Evolutionary conservation across 2,888 invertebrate species (phyloP).

Genomic region (Drosophila anomalipes): DNA sequence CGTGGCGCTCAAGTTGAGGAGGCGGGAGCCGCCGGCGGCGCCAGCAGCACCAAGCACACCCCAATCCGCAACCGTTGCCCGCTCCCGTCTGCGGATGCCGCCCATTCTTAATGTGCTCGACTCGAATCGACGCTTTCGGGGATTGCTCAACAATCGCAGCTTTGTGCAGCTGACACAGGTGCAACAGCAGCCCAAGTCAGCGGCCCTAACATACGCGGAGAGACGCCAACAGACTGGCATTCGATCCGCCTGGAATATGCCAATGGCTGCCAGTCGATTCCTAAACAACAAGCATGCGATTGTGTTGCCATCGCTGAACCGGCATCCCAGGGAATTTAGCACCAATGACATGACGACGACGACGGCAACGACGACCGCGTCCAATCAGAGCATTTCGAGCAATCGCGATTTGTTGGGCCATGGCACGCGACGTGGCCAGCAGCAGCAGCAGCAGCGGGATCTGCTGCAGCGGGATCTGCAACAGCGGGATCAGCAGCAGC

Average conservation of each 20-base stretch:
- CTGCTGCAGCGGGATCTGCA: neutral
- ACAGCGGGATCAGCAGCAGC: slow-evolving; percentile 10
- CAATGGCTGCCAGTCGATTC: slow-evolving; percentile 73
- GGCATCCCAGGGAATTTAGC: slow-evolving; percentile 54
- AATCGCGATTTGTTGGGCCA: slow-evolving; percentile 34
- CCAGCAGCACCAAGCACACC: slow-evolving; percentile 43
- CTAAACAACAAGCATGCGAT: slow-evolving; percentile 81
- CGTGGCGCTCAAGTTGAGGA: slow-evolving; percentile 72
- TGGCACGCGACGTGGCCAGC: slow-evolving; percentile 7
- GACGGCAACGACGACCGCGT: slow-evolving; percentile 47
- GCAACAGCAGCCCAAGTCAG: slow-evolving; percentile 80
- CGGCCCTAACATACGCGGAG: slow-evolving; percentile 70
- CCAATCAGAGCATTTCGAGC: slow-evolving; percentile 61
- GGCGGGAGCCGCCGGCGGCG: slow-evolving; percentile 44
- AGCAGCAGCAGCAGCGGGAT: slow-evolving; percentile 8
- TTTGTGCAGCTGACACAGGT: slow-evolving; percentile 83
- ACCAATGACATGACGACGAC: slow-evolving; percentile 43
- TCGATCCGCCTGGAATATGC: slow-evolving; percentile 78
- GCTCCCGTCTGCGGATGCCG: slow-evolving; percentile 80
- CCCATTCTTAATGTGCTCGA: slow-evolving; percentile 84
- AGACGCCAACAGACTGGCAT: slow-evolving; percentile 55
- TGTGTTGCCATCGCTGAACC: slow-evolving; percentile 79
- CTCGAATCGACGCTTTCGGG: slow-evolving; percentile 80
- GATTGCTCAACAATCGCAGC: slow-evolving; percentile 75
- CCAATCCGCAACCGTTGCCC: slow-evolving; percentile 64